Evolutionary conservation across 1,140 invertebrate genomes (phyloP).

Genomic region (Macrosteles quadrilineatus): DNA sequence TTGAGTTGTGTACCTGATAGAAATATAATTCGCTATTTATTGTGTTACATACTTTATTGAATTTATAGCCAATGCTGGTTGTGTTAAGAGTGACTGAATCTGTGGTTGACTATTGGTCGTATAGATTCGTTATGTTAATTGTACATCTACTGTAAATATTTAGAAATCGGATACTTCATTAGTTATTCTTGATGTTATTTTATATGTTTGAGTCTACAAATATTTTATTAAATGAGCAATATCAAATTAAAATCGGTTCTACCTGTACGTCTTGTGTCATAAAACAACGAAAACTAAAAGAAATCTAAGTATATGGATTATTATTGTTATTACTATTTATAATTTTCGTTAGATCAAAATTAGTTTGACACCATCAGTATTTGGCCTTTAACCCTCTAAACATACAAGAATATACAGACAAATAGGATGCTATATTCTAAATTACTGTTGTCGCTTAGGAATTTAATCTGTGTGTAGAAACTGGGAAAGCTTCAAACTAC

Average conservation of each 20-base stretch:
- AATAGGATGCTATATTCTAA: slow-evolving; percentile 17
- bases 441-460: slow-evolving; percentile 14
- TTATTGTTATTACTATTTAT: no score
- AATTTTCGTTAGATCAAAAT: no score
- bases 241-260: neutral
- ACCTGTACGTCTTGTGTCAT: neutral
- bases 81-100: slow-evolving; percentile 3
- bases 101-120: neutral
- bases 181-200: neutral
- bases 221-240: neutral
- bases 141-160: neutral
- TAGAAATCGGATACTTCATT: neutral
- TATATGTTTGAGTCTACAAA: neutral
- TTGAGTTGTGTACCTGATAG: slow-evolving; percentile 5
- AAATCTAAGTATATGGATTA: no score
- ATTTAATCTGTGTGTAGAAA: slow-evolving; percentile 3
- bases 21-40: neutral
- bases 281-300: neutral
- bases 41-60: neutral
- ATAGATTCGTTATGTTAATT: neutral
- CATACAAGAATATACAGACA: neutral
- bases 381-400: neutral
- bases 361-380: no score
- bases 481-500: neutral
- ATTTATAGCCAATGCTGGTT: neutral